These are phyloP conservation scores for Baccha elongata DNA, from an alignment of 2,888 invertebrate genomes.

Conservation along the genomic window DNA sequence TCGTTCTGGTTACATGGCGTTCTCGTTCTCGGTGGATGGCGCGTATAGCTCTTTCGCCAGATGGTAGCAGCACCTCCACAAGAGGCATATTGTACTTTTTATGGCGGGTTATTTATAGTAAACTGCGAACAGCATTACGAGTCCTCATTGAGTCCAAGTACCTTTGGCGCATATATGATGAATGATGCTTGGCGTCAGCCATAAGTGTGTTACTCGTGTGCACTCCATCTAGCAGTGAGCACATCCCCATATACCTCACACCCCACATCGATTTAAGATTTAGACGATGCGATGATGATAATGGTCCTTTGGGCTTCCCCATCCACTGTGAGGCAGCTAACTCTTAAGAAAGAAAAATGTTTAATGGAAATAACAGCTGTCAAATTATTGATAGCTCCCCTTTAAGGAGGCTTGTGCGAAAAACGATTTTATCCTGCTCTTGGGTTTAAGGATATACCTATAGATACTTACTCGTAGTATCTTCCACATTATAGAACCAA, in stretches of 20 bases:
- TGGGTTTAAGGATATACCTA: slow-evolving; percentile 25
- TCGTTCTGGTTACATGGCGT: slow-evolving; percentile 27
- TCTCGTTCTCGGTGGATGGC: slow-evolving; percentile 1
- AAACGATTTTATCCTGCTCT: slow-evolving; percentile 42
- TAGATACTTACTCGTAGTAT: background rate
- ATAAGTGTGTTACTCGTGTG: slow-evolving; percentile 67
- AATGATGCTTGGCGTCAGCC: slow-evolving; percentile 63
- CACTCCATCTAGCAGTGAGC: background rate
- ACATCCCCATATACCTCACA: background rate
- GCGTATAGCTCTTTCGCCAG: slow-evolving; percentile 19
- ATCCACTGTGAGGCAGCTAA: background rate
- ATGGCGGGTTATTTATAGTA: slow-evolving; percentile 71
- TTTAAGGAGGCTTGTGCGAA: slow-evolving; percentile 28
- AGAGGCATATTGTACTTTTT: slow-evolving; percentile 69
- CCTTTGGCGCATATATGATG: slow-evolving; percentile 64
- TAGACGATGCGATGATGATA: slow-evolving; percentile 51
- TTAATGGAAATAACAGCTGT: slow-evolving; percentile 75
- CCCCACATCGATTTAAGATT: slow-evolving; percentile 56
- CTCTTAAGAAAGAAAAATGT: slow-evolving; percentile 64
- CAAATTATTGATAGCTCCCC: slow-evolving; percentile 74
- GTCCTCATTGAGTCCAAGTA: slow-evolving; percentile 60
- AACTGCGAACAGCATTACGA: slow-evolving; percentile 68
- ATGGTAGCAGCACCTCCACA: slow-evolving; percentile 25
- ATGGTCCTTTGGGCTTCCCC: slow-evolving; percentile 23
- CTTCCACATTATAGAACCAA: slow-evolving; percentile 10